These are phyloP conservation scores for Tychaedon coryphoeus DNA, from an alignment of 2,113 vertebrate species.

Conservation along the genomic window DNA sequence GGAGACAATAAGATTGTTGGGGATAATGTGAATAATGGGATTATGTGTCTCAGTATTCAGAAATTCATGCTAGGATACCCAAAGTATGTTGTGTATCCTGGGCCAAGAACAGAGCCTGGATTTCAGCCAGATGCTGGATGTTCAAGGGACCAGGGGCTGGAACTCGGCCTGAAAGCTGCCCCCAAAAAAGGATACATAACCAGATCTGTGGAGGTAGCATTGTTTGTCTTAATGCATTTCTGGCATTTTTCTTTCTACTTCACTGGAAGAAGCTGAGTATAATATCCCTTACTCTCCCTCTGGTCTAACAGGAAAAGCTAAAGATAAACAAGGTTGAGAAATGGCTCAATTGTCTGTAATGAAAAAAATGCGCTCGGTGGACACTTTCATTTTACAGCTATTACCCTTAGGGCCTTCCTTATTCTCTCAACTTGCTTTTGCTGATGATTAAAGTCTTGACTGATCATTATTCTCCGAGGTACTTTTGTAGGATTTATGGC, in stretches of 20 bases:
- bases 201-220: not conserved
- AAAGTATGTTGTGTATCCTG: not conserved
- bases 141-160: not conserved
- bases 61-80: not conserved
- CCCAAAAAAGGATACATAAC: not conserved
- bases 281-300: conserved; percentile 16
- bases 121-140: not conserved
- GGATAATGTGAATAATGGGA: not conserved
- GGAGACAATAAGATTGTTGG: not conserved
- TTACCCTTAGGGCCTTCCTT: conserved; percentile 50
- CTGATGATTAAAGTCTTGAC: conserved; percentile 71
- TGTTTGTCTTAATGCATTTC: not conserved
- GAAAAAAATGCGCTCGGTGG: conserved; percentile 52
- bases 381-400: conserved; percentile 53
- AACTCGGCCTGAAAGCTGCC: not conserved
- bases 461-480: conserved; percentile 54
- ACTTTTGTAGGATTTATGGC: conserved; percentile 54
- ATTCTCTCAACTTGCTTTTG: conserved; percentile 48
- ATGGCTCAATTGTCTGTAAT: conserved; percentile 45
- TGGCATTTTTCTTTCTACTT: not conserved
- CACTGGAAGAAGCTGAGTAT: not conserved
- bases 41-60: not conserved
- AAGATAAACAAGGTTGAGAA: conserved; percentile 60
- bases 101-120: not conserved
- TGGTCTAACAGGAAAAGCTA: conserved; percentile 32